Conservation (phyloP, 2,113 vertebrate species). For the Nycticebus coucang region DNA sequence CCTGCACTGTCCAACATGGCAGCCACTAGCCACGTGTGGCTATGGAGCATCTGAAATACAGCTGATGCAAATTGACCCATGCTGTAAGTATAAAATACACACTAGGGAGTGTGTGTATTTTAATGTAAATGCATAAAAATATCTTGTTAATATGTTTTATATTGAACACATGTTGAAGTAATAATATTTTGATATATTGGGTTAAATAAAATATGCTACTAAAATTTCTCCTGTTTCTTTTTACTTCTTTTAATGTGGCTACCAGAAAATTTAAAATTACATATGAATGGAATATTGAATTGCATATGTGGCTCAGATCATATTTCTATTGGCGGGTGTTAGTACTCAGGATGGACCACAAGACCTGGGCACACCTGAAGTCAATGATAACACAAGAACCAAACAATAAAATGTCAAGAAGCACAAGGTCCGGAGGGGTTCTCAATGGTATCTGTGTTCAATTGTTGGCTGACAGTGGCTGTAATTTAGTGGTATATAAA, state of each 20-base stretch:
- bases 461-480: not conserved
- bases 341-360: not conserved
- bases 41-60: not conserved
- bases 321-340: not conserved
- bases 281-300: too few species aligned
- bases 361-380: not conserved
- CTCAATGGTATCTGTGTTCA: not conserved
- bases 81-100: not conserved
- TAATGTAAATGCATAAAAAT: not conserved
- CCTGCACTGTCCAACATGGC: not conserved
- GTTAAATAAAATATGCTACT: conserved; percentile 13
- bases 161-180: not conserved
- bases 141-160: not conserved
- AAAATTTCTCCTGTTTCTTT: conserved; percentile 41
- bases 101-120: not conserved
- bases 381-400: not conserved
- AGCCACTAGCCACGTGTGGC: not conserved
- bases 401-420: not conserved
- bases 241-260: not conserved
- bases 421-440: not conserved
- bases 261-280: not conserved
- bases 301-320: not conserved
- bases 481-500: not conserved
- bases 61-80: not conserved
- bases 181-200: not conserved